A percentile compares a stretch with the other conserved stretches of the same genome.
These are phyloP conservation scores for Oryzias dopingdopingensis DNA, from an alignment of 2,797 vertebrate genomes.

Conservation along the genomic window DNA sequence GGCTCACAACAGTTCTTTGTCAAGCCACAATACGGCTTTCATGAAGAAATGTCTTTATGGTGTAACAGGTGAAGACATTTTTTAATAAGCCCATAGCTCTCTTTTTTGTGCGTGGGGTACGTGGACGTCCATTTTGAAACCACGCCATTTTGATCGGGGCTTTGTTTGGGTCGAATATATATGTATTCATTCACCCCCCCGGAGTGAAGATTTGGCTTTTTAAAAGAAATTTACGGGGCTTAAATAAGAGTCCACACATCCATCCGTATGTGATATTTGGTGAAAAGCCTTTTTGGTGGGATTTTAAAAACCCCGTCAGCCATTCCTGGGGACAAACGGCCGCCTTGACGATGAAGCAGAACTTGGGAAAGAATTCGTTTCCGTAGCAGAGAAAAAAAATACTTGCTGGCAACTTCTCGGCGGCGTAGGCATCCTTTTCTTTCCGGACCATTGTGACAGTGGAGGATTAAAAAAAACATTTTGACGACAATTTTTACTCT, in stretches of 20 bases:
- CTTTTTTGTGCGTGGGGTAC: conserved; percentile 50
- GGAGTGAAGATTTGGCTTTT: conserved; percentile 24
- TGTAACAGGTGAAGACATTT: conserved; percentile 1
- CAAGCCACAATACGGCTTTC: conserved; percentile 45
- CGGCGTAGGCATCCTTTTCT: conserved; percentile 31
- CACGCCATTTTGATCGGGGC: conserved; percentile 77
- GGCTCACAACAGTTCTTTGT: conserved; percentile 64
- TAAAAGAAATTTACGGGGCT: conserved; percentile 35
- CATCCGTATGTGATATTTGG: conserved; percentile 54
- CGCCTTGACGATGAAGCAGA: conserved; percentile 35
- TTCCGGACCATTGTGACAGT: conserved; percentile 18
- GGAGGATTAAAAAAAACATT: conserved; percentile 9
- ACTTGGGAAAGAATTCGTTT: conserved; percentile 30
- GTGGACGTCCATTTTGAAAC: conserved; percentile 81
- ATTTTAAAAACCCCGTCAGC: conserved; percentile 51
- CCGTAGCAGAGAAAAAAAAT: conserved; percentile 32
- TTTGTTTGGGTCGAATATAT: conserved; percentile 29
- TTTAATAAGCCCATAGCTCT: conserved; percentile 28
- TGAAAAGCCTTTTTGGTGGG: conserved; percentile 38
- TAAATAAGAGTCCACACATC: conserved; percentile 63
- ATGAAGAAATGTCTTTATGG: conserved; percentile 55
- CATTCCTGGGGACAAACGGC: conserved; percentile 75
- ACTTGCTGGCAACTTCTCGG: conserved; percentile 26
- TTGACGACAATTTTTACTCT: conserved; percentile 48
- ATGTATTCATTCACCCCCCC: conserved; percentile 31